Base-by-base conservation (phyloP, 37 sponge, comb jelly and placozoan genomes). In the Dysidea cf. avara region DNA sequence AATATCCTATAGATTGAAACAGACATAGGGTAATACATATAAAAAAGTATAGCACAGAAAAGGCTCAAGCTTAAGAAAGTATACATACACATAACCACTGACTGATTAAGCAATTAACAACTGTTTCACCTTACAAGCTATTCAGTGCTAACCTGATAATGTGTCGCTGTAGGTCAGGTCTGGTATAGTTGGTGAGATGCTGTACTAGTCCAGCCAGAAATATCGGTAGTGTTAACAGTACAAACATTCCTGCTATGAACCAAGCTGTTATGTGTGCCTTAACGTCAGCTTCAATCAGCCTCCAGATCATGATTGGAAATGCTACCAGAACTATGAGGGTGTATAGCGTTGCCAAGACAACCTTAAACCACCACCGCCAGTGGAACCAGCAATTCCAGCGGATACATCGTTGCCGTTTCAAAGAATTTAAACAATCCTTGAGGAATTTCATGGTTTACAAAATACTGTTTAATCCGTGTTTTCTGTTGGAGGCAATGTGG, bases 171-270 rank as follows among this genome's bases (percentile, higher is more conserved):
- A 93, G 82, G 59, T 86, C 66, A 16, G 97, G 97, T 28, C 82
- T 55, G 18, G 93, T 89, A 74, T 93, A 96, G 75, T 96, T 82
- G 22, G 69, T 63, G 14, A 96, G 64, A 53, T 96, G 97, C 50
- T 85, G 89, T 16, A 84, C 21, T 4, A 96, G 63, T 0, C 89
- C 87, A 25, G 52, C 67, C 40, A 94, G 68, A 64, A 83, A 87
- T 36, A 93, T 59, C 2, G 97, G 97, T 0, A 96, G 50, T 24
- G 93, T 96, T 36, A 92, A 74, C 18, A 93, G 59, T 20, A 89
- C 77, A 66, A 92, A 92, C 18, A 96, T 18, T 18, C 90, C 93
- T 1, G 87, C 93, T 34, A 92, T 78, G 75, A 96, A 96, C 93
- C 93, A 96, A n/a, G 77, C 93, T 11, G 68, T 65, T 32, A 79